phyloP scores from a whole-genome alignment of 2,113 vertebrate genomes.

The Falco punctatus region DNA sequence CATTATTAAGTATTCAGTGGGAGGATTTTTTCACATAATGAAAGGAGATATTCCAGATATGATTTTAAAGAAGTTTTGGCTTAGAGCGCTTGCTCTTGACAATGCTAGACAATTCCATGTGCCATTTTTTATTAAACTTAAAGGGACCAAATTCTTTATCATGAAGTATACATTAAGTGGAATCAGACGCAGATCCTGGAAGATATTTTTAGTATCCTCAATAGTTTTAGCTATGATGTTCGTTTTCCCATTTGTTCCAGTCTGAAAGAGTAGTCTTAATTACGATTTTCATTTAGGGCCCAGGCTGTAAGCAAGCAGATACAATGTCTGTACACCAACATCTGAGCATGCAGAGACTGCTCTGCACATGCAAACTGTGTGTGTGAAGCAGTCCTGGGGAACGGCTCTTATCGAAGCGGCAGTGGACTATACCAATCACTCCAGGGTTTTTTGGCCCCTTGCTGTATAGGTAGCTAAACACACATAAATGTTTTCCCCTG shows the following conservation, averaged over 20 bases:
- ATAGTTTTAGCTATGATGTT: background rate
- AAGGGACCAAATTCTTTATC: background rate
- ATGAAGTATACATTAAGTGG: background rate
- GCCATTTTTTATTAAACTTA: background rate
- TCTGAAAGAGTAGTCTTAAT: background rate
- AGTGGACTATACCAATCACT: background rate
- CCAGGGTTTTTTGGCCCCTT: background rate
- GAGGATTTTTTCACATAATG: background rate
- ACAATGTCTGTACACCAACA: background rate
- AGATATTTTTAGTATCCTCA: background rate
- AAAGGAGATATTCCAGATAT: background rate
- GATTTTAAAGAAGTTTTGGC: background rate
- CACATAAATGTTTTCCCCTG: background rate
- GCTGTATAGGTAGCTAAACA: background rate
- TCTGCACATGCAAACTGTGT: background rate
- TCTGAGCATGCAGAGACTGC: background rate
- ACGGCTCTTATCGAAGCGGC: background rate
- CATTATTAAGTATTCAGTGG: background rate
- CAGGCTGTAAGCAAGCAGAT: background rate
- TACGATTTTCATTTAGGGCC: background rate
- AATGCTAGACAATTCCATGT: background rate
- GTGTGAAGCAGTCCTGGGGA: background rate
- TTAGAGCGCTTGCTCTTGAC: background rate
- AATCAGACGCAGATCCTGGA: background rate
- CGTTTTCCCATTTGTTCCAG: background rate